Evolutionary conservation across 2,113 vertebrate species (phyloP), one percentile per base, ranked within the genome.

Genomic region (Esox niger): DNA sequence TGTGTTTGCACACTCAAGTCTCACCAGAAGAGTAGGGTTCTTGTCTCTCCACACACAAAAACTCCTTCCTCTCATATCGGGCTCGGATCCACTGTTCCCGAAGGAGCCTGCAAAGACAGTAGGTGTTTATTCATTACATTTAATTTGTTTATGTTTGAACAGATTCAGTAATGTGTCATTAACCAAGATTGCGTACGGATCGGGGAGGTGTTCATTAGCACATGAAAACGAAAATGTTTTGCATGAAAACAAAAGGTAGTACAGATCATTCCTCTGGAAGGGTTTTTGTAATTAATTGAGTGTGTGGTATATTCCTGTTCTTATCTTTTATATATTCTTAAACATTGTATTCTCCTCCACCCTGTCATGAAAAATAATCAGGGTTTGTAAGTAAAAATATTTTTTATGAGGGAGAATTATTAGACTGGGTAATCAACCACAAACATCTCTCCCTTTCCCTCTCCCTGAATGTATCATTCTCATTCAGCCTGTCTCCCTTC

Each of bases 21-120:
- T 78, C 86, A 97, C 95, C 96, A 93, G 95, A 91, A 0, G 94
- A 96, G 82, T 98, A 98, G 20, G 95, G 93, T 77, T 98, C 96
- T 81, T 97, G 96, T 83, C 80, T 92, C 77, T 96, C 94, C 0
- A 89, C 90, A 68, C 80, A 82, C 67, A 92, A 75, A 79, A 98
- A 98, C 71, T 98, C 96, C 74, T 92, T 92, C 31, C 96, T 91
- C 71, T 97, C 95, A 0, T 97, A 98, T 75, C 95, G 95, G 86
- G 95, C 95, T 75, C 94, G 91, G 79, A 98, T 94, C 96, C 96
- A 98, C 80, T 98, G 95, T 62, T 98, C 96, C 38, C 92, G 87
- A 43, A 98, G 91, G 61, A 97, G 87, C 62, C 96, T 98, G 89
- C 1, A 77, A 79, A 71, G 17, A 74, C 15, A 76, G 56, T 30